Conservation (phyloP, 2,797 vertebrate species). For the Bufotes viridis region DNA sequence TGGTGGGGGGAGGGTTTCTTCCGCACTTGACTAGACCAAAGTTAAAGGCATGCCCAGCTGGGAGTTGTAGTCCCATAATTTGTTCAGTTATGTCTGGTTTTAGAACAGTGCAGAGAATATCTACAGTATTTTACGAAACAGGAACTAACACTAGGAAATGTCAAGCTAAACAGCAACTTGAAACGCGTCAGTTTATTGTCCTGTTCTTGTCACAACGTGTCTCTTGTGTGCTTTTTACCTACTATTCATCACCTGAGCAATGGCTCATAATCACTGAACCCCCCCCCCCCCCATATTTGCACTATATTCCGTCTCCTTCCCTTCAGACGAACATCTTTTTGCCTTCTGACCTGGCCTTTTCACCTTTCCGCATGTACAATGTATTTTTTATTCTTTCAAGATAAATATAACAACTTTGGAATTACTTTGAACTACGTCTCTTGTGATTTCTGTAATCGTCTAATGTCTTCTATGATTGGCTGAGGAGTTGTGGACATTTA, state of each 20-base stretch:
- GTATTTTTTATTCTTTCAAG: slow-evolving; percentile 35
- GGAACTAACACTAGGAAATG: too few species aligned
- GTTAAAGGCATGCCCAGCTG: neutral
- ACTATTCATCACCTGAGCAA: neutral
- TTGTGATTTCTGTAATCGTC: neutral
- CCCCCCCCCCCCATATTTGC: slow-evolving; percentile 7
- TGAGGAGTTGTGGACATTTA: neutral
- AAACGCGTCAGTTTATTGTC: neutral
- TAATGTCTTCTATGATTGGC: neutral
- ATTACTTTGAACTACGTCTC: neutral
- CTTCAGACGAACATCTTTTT: neutral
- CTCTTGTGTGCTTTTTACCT: neutral
- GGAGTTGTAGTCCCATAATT: neutral
- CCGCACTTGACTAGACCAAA: neutral
- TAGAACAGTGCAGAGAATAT: too few species aligned
- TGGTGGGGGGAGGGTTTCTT: neutral
- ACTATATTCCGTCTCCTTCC: neutral
- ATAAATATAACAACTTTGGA: slow-evolving; percentile 29
- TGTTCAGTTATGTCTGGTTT: neutral
- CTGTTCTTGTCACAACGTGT: neutral
- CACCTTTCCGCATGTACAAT: slow-evolving; percentile 3
- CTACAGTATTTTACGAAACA: too few species aligned
- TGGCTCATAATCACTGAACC: neutral
- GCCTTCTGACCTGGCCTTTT: neutral
- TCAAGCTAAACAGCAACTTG: neutral